A percentile compares a stretch with the other conserved stretches of the same genome.
Conservation (phyloP, 2,888 invertebrate genomes). For the Drosophila siamana region DNA sequence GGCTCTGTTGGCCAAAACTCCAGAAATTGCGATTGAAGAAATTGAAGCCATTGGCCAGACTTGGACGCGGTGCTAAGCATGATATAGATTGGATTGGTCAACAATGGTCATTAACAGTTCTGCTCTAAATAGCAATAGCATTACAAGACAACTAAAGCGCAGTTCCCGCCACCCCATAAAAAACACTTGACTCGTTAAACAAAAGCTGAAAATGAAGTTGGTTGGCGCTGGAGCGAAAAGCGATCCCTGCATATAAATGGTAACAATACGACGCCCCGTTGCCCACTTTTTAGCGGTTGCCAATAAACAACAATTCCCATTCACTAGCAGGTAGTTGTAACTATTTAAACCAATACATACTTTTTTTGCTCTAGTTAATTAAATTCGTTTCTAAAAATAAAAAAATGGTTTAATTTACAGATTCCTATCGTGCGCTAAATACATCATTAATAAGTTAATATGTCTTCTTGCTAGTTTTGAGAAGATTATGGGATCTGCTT, state of each 20-base stretch:
- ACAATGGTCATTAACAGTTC: constrained; percentile 69
- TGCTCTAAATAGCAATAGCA: constrained; percentile 73
- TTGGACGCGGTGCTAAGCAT: constrained; percentile 66
- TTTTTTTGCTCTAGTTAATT: not conserved
- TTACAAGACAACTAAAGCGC: constrained; percentile 75
- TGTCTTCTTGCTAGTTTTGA: no score
- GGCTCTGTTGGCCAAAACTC: constrained; percentile 74
- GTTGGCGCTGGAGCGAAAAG: constrained; percentile 50
- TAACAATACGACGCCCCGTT: not conserved
- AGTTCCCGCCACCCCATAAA: constrained; percentile 63
- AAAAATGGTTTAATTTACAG: no score
- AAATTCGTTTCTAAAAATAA: not conserved
- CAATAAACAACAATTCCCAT: constrained; percentile 34
- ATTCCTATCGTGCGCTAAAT: no score
- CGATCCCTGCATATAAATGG: constrained; percentile 15
- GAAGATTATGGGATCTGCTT: no score
- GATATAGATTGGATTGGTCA: constrained; percentile 43
- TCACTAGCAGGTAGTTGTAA: constrained; percentile 29
- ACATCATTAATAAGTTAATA: no score
- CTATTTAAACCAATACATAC: not conserved
- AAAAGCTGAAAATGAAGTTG: constrained; percentile 37
- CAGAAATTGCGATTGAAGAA: constrained; percentile 77
- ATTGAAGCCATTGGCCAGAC: constrained; percentile 74
- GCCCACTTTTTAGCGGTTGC: constrained; percentile 13
- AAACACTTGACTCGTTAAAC: constrained; percentile 42